Base-by-base conservation (phyloP, 2,888 invertebrate species). In the Dioctria linearis region DNA sequence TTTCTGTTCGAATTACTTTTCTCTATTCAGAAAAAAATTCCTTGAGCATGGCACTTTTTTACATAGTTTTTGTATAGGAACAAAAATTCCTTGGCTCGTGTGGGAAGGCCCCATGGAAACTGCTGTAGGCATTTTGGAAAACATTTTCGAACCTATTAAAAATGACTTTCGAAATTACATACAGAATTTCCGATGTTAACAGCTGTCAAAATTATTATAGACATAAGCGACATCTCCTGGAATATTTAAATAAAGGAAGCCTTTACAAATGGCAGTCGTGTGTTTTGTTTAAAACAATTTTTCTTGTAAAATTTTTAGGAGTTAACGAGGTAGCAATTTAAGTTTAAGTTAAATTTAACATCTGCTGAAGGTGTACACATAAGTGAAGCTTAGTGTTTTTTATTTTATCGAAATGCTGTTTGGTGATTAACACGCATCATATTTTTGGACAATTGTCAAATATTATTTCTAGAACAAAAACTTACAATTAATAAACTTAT, bases 231-330 rank as follows among this genome's bases (percentile, higher is more conserved):
- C 69, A 69, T 37, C 69, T 69, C 49, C 37, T 37, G 69, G 49
- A 51, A 69, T 43, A 51, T 51, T 69, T 11, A 69, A 66, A n/a
- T 69, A 69, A 51, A 69, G 51, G 69, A 69, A 69, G 69, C 69
- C 83, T 79, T 81, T 83, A 82, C 80, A 82, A 83, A 81, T 83
- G 83, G 83, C 80, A 81, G 83, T 83, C 83, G 83, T 84, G 81
- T 81, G 82, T 84, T 84, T 84, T 84, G 84, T 84, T 84, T 84
- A 80, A 84, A 78, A 81, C 80, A 43, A 82, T 80, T 82, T 76
- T 82, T 80, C 76, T 79, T 9, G 67, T 80, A 81, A 51, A 69
- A 54, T 51, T 69, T 25, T 49, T 69, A 69, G 39, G 51, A 51
- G 51, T 69, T 69, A 54, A 51, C 69, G 39, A 51, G 69, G 39